phyloP scores from a whole-genome alignment of 64 coral and sea anemone genomes.

The Cladopsammia gracilis region DNA sequence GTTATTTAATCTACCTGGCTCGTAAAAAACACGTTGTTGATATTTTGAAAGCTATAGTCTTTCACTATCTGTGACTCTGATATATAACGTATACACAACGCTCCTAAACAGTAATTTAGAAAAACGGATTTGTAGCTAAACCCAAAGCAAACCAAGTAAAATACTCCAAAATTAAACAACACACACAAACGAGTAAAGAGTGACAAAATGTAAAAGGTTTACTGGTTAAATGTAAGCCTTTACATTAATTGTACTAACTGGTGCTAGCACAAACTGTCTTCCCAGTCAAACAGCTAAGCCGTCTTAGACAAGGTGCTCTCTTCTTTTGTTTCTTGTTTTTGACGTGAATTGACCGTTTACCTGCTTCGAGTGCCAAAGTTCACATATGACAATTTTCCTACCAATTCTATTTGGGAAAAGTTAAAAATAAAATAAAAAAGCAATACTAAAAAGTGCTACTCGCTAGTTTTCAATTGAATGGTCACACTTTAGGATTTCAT shows the following conservation, averaged over 20 bases:
- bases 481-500: too few relatives aligned
- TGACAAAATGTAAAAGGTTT: neutral
- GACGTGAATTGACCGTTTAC: neutral
- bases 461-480: too few relatives aligned
- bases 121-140: neutral
- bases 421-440: neutral
- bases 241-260: neutral
- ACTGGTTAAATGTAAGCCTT: neutral
- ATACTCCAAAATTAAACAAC: neutral
- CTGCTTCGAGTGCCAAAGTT: neutral
- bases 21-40: neutral
- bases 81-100: neutral
- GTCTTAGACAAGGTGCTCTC: neutral
- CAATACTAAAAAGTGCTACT: neutral
- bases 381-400: neutral
- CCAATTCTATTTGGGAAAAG: neutral
- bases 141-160: conserved; percentile 3
- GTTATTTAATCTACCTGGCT: too few relatives aligned
- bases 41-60: neutral
- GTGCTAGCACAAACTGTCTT: neutral
- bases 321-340: neutral
- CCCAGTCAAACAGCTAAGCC: neutral
- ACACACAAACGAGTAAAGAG: conserved; percentile 17
- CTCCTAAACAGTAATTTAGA: neutral
- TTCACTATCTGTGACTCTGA: neutral